A percentile compares a stretch with the other conserved stretches of the same genome.
These are phyloP conservation scores for Pseudochaenichthys georgianus DNA, from an alignment of 2,797 vertebrate species.

Conservation along the genomic window DNA sequence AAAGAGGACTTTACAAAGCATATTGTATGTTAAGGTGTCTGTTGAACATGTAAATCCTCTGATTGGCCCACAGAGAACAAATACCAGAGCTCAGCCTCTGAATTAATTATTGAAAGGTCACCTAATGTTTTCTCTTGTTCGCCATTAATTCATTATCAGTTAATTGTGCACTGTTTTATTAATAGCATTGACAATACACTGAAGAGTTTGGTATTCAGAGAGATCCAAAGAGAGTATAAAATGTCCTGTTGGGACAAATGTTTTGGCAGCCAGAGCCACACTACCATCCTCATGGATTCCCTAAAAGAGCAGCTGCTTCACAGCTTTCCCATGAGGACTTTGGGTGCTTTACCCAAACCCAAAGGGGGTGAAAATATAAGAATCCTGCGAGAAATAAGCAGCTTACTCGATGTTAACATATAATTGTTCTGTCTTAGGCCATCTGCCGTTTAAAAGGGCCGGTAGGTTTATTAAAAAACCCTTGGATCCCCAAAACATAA, in stretches of 20 bases:
- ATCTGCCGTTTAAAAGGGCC: constrained; percentile 19
- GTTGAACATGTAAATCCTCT: background rate
- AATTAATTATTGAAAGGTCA: background rate
- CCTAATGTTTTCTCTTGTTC: background rate
- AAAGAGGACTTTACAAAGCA: background rate
- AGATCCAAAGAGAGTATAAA: background rate
- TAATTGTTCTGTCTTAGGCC: constrained; percentile 33
- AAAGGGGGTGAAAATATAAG: constrained; percentile 22
- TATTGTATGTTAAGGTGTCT: background rate
- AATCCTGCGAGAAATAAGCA: constrained; percentile 51
- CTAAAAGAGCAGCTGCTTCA: constrained; percentile 38
- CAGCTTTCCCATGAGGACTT: constrained; percentile 7
- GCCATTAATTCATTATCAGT: background rate
- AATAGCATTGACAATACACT: background rate
- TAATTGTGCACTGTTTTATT: background rate
- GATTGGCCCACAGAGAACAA: background rate
- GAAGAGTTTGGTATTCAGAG: background rate
- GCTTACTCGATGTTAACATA: constrained; percentile 46
- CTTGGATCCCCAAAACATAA: constrained; percentile 2
- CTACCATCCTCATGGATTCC: constrained; percentile 11
- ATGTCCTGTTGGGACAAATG: background rate
- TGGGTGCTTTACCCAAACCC: constrained; percentile 22
- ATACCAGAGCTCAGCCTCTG: background rate
- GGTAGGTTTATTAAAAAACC: constrained; percentile 22
- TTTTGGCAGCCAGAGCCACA: background rate